These are phyloP conservation scores for Synergus japonicus DNA, from an alignment of 2,888 invertebrate genomes.

Conservation along the genomic window DNA sequence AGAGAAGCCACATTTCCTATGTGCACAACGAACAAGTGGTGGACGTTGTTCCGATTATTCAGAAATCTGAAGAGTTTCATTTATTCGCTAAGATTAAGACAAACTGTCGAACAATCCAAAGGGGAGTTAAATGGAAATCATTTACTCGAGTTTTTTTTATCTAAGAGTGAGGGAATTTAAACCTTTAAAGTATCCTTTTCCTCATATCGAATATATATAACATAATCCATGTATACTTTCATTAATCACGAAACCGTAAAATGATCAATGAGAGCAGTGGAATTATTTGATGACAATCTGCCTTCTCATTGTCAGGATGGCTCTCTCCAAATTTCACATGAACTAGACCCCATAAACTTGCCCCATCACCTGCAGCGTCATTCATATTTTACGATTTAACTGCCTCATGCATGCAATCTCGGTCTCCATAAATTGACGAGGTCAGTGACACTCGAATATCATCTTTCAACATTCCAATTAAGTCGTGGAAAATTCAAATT, in stretches of 20 bases:
- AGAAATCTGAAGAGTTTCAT: constrained; percentile 5
- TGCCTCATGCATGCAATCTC: constrained; percentile 39
- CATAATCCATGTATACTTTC: too few relatives aligned
- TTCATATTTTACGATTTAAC: constrained; percentile 51
- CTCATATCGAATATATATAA: too few relatives aligned
- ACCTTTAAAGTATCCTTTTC: too few relatives aligned
- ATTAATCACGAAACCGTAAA: not conserved
- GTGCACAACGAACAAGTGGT: constrained; percentile 30
- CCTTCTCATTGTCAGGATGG: not conserved
- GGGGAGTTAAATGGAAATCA: not conserved
- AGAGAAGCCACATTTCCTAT: constrained; percentile 49
- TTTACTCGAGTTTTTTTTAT: not conserved
- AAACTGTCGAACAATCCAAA: not conserved
- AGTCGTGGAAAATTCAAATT: not conserved
- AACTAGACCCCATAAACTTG: constrained; percentile 46
- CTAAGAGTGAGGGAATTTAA: too few relatives aligned
- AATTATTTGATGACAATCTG: not conserved
- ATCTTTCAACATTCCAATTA: too few relatives aligned
- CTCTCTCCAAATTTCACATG: constrained; percentile 25
- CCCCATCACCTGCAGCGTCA: constrained; percentile 55
- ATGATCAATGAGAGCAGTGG: not conserved
- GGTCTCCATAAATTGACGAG: constrained; percentile 4
- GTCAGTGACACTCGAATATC: not conserved
- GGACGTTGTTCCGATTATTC: constrained; percentile 20
- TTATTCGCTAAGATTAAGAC: not conserved